Percentiles rank a stretch among this genome's conserved stretches.
Evolutionary conservation across 1,140 invertebrate species (phyloP).

Genomic region (Carcinoscorpius rotundicauda): DNA sequence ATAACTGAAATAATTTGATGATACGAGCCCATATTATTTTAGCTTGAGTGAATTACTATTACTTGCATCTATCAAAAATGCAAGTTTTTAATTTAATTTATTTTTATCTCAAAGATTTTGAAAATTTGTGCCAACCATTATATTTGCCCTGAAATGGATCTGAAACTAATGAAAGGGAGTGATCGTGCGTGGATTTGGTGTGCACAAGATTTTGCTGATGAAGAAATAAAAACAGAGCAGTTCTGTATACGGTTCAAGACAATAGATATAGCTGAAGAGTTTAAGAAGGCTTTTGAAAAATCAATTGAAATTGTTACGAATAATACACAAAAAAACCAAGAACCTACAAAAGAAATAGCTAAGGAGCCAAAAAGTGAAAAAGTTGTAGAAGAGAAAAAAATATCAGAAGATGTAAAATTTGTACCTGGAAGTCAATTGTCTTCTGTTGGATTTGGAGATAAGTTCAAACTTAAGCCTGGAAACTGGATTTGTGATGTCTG

Average conservation of each 20-base stretch:
- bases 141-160: constrained; percentile 45
- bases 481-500: constrained; percentile 71
- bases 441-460: constrained; percentile 10
- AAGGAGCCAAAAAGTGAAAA: too few species aligned
- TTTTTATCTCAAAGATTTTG: constrained; percentile 42
- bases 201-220: constrained; percentile 59
- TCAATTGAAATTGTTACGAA: constrained; percentile 14
- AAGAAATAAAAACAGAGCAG: constrained; percentile 48
- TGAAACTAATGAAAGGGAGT: constrained; percentile 48
- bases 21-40: too few species aligned
- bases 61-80: not conserved
- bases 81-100: constrained; percentile 1
- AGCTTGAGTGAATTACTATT: not conserved
- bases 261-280: constrained; percentile 38
- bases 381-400: too few species aligned
- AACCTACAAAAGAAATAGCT: not conserved
- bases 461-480: constrained; percentile 52
- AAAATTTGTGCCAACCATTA: constrained; percentile 66
- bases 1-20: not conserved
- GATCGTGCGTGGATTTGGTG: constrained; percentile 61
- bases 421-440: too few species aligned
- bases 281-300: constrained; percentile 35
- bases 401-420: too few species aligned
- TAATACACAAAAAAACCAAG: constrained; percentile 1
- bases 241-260: constrained; percentile 62